Percentiles rank a stretch among this genome's conserved stretches.
Conservation (phyloP, 1,140 invertebrate genomes). For the Linepithema humile region DNA sequence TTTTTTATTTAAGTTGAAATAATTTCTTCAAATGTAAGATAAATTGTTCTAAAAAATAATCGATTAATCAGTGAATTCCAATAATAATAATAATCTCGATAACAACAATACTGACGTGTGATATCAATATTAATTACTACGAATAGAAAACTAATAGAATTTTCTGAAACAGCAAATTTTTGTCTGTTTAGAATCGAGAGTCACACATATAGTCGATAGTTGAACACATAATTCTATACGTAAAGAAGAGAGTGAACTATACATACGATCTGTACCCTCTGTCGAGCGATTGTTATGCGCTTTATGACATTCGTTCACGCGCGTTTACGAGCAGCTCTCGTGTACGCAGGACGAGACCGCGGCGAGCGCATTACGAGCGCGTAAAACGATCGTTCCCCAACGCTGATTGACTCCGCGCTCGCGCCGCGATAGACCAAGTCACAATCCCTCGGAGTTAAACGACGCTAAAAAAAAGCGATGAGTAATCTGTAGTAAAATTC, state of each 20-base stretch:
- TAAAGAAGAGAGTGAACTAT: background rate
- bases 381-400: constrained; percentile 12
- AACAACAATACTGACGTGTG: background rate
- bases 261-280: background rate
- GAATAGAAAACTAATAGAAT: background rate
- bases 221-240: background rate
- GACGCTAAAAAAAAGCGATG: constrained; percentile 62
- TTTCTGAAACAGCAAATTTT: background rate
- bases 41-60: background rate
- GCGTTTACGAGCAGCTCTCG: background rate
- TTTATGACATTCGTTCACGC: background rate
- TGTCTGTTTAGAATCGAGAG: background rate
- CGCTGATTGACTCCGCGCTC: constrained; percentile 4
- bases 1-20: background rate
- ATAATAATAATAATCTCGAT: background rate
- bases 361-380: constrained; percentile 26
- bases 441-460: constrained; percentile 9
- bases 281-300: background rate
- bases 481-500: constrained; percentile 71
- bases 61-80: background rate
- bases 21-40: background rate
- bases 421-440: background rate
- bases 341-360: background rate
- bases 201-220: background rate
- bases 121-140: constrained; percentile 17